Evolutionary conservation across 2,888 invertebrate species (phyloP).

Genomic region (Myopa testacea): DNA sequence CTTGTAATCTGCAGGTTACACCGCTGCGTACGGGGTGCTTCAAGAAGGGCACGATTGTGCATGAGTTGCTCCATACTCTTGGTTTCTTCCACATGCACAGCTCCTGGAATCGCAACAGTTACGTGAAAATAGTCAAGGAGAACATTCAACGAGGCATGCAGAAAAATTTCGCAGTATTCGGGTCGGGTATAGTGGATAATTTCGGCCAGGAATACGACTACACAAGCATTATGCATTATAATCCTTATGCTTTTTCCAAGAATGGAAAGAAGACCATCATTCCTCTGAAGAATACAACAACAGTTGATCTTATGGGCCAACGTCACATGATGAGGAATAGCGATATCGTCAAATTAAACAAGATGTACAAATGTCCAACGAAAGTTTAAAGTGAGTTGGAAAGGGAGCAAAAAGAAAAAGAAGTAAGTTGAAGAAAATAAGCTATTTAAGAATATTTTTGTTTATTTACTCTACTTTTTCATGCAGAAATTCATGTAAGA

Average conservation of each 20-base stretch:
- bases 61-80: constrained; percentile 81
- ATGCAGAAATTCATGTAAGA: too few species aligned
- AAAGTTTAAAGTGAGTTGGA: not conserved
- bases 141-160: constrained; percentile 72
- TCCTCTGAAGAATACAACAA: constrained; percentile 61
- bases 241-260: constrained; percentile 77
- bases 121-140: constrained; percentile 71
- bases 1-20: constrained; percentile 57
- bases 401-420: too few species aligned
- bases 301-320: constrained; percentile 54
- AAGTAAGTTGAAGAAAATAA: too few species aligned
- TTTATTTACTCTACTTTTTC: too few species aligned
- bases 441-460: too few species aligned
- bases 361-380: constrained; percentile 59
- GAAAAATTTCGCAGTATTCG: constrained; percentile 78
- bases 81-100: constrained; percentile 87
- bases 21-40: constrained; percentile 61
- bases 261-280: constrained; percentile 78
- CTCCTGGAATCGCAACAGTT: constrained; percentile 79
- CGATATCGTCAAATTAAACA: constrained; percentile 60
- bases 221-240: constrained; percentile 84
- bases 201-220: constrained; percentile 81
- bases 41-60: constrained; percentile 73
- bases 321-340: constrained; percentile 55
- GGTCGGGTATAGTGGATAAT: constrained; percentile 70